Evolutionary conservation across 1,140 invertebrate genomes (phyloP), one percentile per base, ranked within the genome.

Genomic region (Lasioglossum baleicum): DNA sequence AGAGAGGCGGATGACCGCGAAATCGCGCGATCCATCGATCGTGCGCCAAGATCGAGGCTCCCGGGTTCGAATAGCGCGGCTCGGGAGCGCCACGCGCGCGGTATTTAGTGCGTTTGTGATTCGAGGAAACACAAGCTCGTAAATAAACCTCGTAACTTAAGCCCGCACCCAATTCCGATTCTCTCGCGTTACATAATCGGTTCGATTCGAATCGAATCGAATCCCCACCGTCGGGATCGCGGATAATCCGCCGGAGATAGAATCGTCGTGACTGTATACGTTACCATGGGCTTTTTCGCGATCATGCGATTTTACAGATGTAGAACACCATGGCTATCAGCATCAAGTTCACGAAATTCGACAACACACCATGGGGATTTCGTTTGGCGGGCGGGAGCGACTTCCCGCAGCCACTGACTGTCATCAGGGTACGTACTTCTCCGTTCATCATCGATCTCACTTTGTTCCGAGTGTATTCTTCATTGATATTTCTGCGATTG

Each of bases 291-390:
- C 5, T 13, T 73, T 17, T 51, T 13, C 20, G 44, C 35, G 31
- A 64, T 61, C 15, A 26, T n/a, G 58, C 69, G 48, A 75, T 48
- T 91, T 91, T 64, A 15, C 89, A 93, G 92, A 93, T 92, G 91
- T 92, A 92, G 90, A 89, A 84, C 83, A 85, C 70, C 82, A 93
- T 93, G 92, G 88, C 91, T 83, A 85, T 92, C 79, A 90, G 86
- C 82, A 88, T 93, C 87, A 95, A 95, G 89, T 94, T 96, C 88
- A 93, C 94, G 65, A 95, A 95, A 91, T 94, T 94, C 80, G 94
- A 95, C 85, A 94, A 94, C 80, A 94, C 94, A 70, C 95, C 96
- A 73, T 99, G 97, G 97, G 97, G 97, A 71, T 98, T 99, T 93
- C 94, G 97, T 51, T 94, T 98, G 65, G 96, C 96, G 77, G 97